Evolutionary conservation across 2,797 vertebrate species (phyloP).

Genomic region (Tokudaia muenninki): DNA sequence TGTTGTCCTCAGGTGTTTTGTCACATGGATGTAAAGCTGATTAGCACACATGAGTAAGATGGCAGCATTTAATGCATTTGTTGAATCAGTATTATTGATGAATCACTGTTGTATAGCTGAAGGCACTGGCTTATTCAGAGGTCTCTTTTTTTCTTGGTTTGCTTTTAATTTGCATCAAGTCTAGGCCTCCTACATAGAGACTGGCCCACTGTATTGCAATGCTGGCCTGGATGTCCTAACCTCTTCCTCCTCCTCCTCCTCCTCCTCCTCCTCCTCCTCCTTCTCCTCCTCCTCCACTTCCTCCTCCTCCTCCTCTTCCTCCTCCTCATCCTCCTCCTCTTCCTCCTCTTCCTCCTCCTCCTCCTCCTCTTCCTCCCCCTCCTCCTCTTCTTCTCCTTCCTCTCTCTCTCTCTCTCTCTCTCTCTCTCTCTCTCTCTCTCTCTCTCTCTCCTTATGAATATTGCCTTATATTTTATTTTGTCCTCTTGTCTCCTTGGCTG

Average conservation of each 20-base stretch:
- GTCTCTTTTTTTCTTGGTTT: background rate
- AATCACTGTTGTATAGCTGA: background rate
- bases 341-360: no score
- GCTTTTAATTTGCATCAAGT: background rate
- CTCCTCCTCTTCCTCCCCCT: no score
- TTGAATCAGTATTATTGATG: background rate
- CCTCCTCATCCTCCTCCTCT: background rate
- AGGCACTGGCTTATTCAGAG: background rate
- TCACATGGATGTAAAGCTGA: background rate
- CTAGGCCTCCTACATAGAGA: background rate
- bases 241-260: background rate
- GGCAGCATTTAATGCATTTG: background rate
- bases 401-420: no score
- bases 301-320: background rate
- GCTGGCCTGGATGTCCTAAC: background rate
- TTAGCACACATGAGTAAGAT: background rate
- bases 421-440: no score
- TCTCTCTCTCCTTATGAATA: background rate
- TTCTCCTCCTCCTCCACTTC: no score
- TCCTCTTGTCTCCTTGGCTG: background rate
- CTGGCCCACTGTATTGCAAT: background rate
- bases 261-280: no score
- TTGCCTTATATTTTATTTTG: background rate
- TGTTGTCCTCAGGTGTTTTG: background rate
- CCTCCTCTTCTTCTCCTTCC: no score